Evolutionary conservation across 2,888 invertebrate genomes (phyloP), one percentile per base, ranked within the genome.

Genomic region (Drosophila kokeensis): DNA sequence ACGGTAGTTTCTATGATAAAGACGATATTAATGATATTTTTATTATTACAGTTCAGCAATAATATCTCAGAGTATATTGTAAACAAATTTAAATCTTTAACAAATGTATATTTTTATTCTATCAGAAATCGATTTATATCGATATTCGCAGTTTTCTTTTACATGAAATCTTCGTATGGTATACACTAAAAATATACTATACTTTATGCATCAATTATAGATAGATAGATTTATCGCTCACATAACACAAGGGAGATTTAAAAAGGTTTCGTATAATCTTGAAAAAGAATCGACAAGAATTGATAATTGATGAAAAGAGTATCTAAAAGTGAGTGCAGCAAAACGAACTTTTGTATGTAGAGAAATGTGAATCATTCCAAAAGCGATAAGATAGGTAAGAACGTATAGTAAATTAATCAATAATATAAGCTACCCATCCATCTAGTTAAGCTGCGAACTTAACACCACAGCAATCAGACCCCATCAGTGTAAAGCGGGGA

Each of bases 401-500:
- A 15, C 2, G 15, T 45, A 15, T 45, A 24, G 15, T 24, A 45
- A 45, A 24, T 45, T 45, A 45, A 45, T 45, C 45, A 45, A 45
- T 45, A 45, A 45, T 15, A 24, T 4, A 45, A 45, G 45, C 45
- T 45, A 24, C 45, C 45, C 4, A 45, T 45, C 15, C 24, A 45
- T 45, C 45, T 45, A 45, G 45, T 45, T 45, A 52, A 54, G 13
- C 34, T 29, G 1, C 30, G 52, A 59, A n/a, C 24, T 21, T 29
- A 42, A n/a, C 53, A 8, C 7, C 32, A 34, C n/a, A 65, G 36
- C 36, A 24, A 21, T 32, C 11, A 36, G 54, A 40, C 30, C 15
- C 75, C 30, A 52, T 45, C 52, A 54, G 61, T 52, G 52, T 59
- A 64, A 54, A 30, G 13, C 34, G 18, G 54, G 24, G 24, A 24